A percentile compares a stretch with the other conserved stretches of the same genome.
Evolutionary conservation across 2,888 invertebrate species (phyloP).

Genomic region (Matsumyia berberina): DNA sequence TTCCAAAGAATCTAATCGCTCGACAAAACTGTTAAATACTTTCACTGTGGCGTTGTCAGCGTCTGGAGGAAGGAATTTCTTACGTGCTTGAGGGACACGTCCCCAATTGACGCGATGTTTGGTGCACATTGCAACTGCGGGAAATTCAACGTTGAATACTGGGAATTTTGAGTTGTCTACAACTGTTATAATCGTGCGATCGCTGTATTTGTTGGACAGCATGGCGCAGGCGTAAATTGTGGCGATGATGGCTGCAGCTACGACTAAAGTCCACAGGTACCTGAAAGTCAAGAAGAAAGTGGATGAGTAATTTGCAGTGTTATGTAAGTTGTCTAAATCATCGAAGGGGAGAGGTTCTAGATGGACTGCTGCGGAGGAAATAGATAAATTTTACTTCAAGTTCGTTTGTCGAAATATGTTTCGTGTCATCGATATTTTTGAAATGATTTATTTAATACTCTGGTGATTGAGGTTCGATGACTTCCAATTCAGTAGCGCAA

Average conservation of each 20-base stretch:
- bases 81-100: conserved; percentile 78
- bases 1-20: conserved; percentile 76
- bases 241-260: conserved; percentile 61
- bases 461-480: too few species aligned
- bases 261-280: conserved; percentile 79
- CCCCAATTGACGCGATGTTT: conserved; percentile 81
- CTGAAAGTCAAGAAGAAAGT: conserved; percentile 59
- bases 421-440: too few species aligned
- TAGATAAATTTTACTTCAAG: too few species aligned
- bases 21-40: conserved; percentile 78
- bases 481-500: too few species aligned
- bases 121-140: conserved; percentile 81
- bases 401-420: too few species aligned
- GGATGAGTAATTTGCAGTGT: too few species aligned
- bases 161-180: conserved; percentile 81
- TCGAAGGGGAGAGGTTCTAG: too few species aligned
- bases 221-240: conserved; percentile 76
- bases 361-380: too few species aligned
- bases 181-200: conserved; percentile 79
- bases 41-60: conserved; percentile 69
- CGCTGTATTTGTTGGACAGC: conserved; percentile 77
- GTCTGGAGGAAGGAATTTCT: conserved; percentile 79
- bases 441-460: too few species aligned
- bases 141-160: conserved; percentile 80
- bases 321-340: too few species aligned